Percentiles rank a stretch among this genome's conserved stretches.
Evolutionary conservation across 2,113 vertebrate genomes (phyloP).

Genomic region (Silurus meridionalis): DNA sequence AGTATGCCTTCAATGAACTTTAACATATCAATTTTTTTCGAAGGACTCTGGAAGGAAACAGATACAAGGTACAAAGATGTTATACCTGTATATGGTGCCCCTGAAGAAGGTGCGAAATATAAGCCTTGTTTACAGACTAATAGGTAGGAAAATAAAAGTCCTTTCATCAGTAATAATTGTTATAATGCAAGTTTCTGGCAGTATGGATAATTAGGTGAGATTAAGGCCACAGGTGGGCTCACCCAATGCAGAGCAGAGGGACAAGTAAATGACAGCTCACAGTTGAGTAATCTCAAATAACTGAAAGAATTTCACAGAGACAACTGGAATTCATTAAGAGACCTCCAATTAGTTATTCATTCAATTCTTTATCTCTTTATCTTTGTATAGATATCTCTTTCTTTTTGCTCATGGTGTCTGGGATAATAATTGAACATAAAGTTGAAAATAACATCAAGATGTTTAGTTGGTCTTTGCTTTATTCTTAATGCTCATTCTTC

Average conservation of each 20-base stretch:
- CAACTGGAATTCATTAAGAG: conserved; percentile 47
- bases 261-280: conserved; percentile 32
- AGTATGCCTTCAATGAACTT: background rate
- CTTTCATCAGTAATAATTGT: background rate
- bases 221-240: background rate
- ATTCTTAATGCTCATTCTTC: background rate
- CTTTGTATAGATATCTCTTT: background rate
- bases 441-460: background rate
- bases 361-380: conserved; percentile 24
- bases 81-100: too few species aligned
- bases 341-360: conserved; percentile 1
- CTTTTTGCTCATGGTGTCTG: background rate
- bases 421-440: background rate
- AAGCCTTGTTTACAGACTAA: background rate
- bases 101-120: background rate
- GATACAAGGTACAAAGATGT: background rate
- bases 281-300: background rate
- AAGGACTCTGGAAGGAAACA: background rate
- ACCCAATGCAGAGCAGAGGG: conserved; percentile 18
- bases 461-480: background rate
- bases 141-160: background rate
- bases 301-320: conserved; percentile 37
- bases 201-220: conserved; percentile 38
- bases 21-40: background rate
- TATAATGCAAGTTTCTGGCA: background rate